Conservation (phyloP, 2,888 invertebrate genomes). For the Xanthia icteritia region DNA sequence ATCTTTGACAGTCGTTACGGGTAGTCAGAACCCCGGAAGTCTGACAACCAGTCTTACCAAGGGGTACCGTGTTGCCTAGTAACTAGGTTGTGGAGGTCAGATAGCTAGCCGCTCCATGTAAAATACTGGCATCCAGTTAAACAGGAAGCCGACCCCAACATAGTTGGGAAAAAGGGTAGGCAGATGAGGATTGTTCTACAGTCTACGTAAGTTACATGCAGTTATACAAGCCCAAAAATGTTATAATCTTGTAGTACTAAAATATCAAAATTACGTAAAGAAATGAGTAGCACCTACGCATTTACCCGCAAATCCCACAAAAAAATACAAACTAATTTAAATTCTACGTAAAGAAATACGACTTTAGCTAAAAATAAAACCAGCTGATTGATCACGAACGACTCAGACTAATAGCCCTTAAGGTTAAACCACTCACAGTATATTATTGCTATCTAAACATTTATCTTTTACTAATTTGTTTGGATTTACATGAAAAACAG, state of each 20-base stretch:
- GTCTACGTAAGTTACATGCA: background rate
- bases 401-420: slow-evolving; percentile 39
- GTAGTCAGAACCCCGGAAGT: too few species aligned
- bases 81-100: too few species aligned
- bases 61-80: too few species aligned
- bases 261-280: background rate
- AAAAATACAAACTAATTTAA: slow-evolving; percentile 7
- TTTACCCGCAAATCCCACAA: background rate
- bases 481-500: slow-evolving; percentile 23
- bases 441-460: slow-evolving; percentile 44
- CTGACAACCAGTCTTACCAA: too few species aligned
- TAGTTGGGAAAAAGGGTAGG: too few species aligned
- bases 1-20: too few species aligned
- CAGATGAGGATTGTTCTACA: too few species aligned
- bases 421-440: slow-evolving; percentile 30
- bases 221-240: background rate
- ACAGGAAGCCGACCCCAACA: too few species aligned
- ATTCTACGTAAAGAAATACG: slow-evolving; percentile 9
- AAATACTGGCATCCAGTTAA: too few species aligned
- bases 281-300: background rate
- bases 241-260: too few species aligned
- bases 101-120: too few species aligned
- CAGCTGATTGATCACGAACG: slow-evolving; percentile 31
- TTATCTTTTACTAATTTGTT: slow-evolving; percentile 46
- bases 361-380: slow-evolving; percentile 20